Evolutionary conservation across 2,888 invertebrate species (phyloP), one percentile per base, ranked within the genome.

Genomic region (Saturnia japonica): DNA sequence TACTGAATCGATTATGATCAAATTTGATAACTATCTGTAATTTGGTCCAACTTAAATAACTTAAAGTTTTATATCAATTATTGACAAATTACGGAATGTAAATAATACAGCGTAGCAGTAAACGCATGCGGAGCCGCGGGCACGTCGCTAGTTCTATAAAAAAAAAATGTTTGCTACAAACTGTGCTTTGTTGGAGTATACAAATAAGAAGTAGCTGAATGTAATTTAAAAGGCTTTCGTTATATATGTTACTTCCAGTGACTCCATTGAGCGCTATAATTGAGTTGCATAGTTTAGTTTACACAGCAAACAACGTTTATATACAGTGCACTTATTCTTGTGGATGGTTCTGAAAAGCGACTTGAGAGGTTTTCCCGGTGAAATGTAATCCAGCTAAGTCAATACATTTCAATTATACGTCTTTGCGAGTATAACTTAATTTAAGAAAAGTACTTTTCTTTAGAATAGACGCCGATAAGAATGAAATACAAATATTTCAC

Each of bases 331-430:
- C 12, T 25, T 12, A 25, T 9, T 57, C 12, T 12, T 1, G 57
- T 57, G 12, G 16, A 4, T 25, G 25, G 25, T 57, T 22, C 8
- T 12, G 25, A 57, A 57, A 57, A 25, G 57, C 57, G 12, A 57
- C 25, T 57, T 12, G 22, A 57, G 57, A 57, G 25, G 25, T 57
- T 57, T 51, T 57, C 57, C 11, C 57, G 25, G 25, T 57, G 57
- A 57, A 57, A 57, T 57, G 57, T 25, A 57, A 12, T 57, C 57
- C 54, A n/a, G 54, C n/a, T 57, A 57, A 57, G 57, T 57, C 57
- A 57, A 57, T 57, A 57, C 0, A 57, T 25, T 57, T 57, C 25
- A 57, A 57, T 57, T 57, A 22, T 7, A 57, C 25, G 57, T 57
- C 57, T 22, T 12, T 12, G 57, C 57, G 57, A 57, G 57, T 16